Evolutionary conservation across 2,113 vertebrate species (phyloP).

Genomic region (Microtus montanus): DNA sequence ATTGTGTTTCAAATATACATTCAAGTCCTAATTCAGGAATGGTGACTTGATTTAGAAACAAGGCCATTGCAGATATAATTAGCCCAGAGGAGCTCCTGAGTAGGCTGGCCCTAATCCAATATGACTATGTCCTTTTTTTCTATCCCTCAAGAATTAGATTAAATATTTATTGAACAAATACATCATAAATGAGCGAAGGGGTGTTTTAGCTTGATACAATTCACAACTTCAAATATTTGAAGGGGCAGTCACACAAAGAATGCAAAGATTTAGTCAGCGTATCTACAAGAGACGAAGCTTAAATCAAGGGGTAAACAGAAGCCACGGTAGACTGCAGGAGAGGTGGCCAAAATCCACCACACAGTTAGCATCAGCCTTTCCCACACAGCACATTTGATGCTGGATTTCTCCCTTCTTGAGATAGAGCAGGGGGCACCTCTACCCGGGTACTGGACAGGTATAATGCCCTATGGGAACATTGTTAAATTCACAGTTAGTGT

Average conservation of each 20-base stretch:
- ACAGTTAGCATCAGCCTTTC: no score
- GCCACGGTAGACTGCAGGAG: background rate
- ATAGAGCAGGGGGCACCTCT: no score
- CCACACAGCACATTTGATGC: background rate
- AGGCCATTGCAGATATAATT: background rate
- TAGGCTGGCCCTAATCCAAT: background rate
- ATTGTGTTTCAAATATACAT: background rate
- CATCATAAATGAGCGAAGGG: constrained; percentile 37
- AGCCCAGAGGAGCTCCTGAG: background rate
- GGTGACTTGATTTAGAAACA: background rate
- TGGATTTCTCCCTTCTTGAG: background rate
- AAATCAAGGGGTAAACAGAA: background rate
- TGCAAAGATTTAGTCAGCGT: background rate
- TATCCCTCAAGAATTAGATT: constrained; percentile 26
- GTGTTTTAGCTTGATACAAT: background rate
- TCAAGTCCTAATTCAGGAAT: background rate
- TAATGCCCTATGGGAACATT: background rate
- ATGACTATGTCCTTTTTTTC: background rate
- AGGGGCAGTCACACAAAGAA: background rate
- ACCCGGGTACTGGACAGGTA: background rate
- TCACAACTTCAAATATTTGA: background rate
- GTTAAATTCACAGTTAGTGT: background rate
- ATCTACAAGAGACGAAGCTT: background rate
- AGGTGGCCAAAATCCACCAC: background rate
- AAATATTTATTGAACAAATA: constrained; percentile 74